Conservation (phyloP, 2,888 invertebrate genomes). For the Dasypogon diadema region DNA sequence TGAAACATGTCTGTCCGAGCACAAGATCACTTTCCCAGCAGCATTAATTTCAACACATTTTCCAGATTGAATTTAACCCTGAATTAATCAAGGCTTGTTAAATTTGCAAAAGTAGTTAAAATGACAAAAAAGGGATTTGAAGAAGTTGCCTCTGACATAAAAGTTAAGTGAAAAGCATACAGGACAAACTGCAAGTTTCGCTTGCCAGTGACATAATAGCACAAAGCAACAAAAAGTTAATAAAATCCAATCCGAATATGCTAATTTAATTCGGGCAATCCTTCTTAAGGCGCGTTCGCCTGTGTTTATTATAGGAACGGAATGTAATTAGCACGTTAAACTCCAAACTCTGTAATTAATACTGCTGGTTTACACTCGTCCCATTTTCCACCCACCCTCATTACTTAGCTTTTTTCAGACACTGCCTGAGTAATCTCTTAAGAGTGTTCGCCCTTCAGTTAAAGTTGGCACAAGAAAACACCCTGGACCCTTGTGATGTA, state of each 20-base stretch:
- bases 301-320: conserved; percentile 15
- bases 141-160: no score
- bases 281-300: neutral
- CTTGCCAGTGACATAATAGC: neutral
- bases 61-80: no score
- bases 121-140: no score
- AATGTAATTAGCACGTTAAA: conserved; percentile 48
- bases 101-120: no score
- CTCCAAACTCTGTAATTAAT: conserved; percentile 39
- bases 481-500: neutral
- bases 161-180: no score
- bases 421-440: conserved; percentile 26
- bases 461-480: conserved; percentile 11
- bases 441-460: neutral
- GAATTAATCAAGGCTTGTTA: no score
- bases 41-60: no score
- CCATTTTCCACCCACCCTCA: neutral
- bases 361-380: conserved; percentile 38
- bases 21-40: no score
- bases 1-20: no score
- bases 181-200: no score
- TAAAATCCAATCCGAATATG: conserved; percentile 27
- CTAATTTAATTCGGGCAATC: conserved; percentile 28
- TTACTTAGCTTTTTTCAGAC: conserved; percentile 27
- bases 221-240: conserved; percentile 18